Evolutionary conservation across 2,113 vertebrate genomes (phyloP), one percentile per base, ranked within the genome.

Genomic region (Aix galericulata): DNA sequence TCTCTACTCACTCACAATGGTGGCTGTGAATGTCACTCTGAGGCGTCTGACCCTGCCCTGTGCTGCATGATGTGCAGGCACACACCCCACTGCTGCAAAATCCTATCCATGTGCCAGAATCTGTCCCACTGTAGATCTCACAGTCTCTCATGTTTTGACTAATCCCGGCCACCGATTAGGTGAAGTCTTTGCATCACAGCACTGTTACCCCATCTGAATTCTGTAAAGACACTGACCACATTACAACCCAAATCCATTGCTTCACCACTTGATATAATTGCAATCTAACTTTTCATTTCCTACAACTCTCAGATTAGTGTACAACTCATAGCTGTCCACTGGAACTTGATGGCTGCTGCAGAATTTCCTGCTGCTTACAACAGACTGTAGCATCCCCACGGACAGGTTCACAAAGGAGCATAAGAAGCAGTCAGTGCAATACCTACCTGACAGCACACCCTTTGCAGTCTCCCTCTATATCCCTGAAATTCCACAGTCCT

Each of bases 401-500:
- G 46, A 71, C 8, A 68, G 13, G 52, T 21, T 82, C 32, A 25
- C 29, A 42, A 21, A 40, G 15, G 6, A 88, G 32, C 23, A 15
- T 1, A 2, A 64, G 44, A 63, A 87, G 14, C 88, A 50, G 32
- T 31, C 32, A 78, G 10, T 16, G n/a, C 9, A 85, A 42, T 34
- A 94, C 95, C 71, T 94, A 99, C 99, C 99, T 99, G 96, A 99
- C 97, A 0, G 98, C 98, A 95, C 99, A 99, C 38, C 99, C 99
- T 97, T 98, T 99, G 96, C 99, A 99, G 94, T 99, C 99, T 17
- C 99, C 99, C 74, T 99, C 97, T 11, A 98, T 98, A 48, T 99
- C 98, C 86, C 98, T 98, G 98, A 99, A 99, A 98, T 99, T 99
- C 99, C 99, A 99, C 63, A 99, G 89, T 73, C 99, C 99, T 72